These are phyloP conservation scores for Sinella curviseta DNA, from an alignment of 1,140 invertebrate genomes.

Conservation along the genomic window DNA sequence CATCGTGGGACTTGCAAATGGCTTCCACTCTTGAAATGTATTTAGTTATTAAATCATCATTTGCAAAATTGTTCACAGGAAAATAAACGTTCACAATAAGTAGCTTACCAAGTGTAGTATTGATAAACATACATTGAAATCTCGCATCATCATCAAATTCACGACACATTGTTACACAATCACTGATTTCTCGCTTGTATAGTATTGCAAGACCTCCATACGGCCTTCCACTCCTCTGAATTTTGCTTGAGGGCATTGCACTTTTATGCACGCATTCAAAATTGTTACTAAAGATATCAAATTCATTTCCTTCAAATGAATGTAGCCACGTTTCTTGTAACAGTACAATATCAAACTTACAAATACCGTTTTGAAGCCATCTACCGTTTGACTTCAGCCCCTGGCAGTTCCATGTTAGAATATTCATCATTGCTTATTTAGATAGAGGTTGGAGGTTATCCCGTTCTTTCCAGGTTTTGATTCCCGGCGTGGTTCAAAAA, in stretches of 20 bases:
- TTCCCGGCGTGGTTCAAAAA: neutral
- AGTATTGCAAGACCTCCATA: neutral
- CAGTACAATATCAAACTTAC: neutral
- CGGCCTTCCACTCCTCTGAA: neutral
- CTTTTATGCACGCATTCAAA: neutral
- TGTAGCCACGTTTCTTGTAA: neutral
- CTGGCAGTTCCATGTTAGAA: slow-evolving; percentile 4
- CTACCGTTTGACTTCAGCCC: neutral
- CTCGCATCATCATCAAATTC: neutral
- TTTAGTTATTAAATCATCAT: neutral
- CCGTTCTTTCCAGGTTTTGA: neutral
- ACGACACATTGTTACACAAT: neutral
- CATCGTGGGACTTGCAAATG: neutral
- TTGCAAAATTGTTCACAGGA: neutral
- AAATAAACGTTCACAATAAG: neutral
- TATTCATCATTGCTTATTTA: too few species aligned
- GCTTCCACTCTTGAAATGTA: neutral
- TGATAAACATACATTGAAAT: neutral
- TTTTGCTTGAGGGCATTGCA: neutral
- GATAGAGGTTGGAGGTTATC: neutral
- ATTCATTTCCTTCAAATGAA: neutral
- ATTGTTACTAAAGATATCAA: neutral
- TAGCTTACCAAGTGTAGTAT: neutral
- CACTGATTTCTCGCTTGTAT: neutral
- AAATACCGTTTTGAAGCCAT: neutral